phyloP scores from a whole-genome alignment of 2,113 vertebrate genomes.

The Grallaria varia region DNA sequence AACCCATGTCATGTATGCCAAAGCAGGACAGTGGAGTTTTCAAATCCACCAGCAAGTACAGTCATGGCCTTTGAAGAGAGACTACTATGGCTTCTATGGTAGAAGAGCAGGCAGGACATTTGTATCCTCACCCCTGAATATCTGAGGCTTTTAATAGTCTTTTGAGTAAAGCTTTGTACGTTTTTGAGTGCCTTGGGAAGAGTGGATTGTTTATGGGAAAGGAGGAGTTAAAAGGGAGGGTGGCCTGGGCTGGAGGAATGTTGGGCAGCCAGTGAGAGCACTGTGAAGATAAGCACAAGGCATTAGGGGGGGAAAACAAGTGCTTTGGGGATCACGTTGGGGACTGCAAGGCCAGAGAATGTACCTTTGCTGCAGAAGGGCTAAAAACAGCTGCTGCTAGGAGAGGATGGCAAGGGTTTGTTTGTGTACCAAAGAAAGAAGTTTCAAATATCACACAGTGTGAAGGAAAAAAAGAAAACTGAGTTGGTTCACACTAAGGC shows the following conservation, averaged over 20 bases:
- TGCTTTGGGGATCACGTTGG: not conserved
- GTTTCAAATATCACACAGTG: not conserved
- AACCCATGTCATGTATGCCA: not conserved
- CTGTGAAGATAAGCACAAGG: constrained; percentile 36
- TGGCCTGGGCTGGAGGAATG: not conserved
- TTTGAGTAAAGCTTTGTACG: not conserved
- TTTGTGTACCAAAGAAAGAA: not conserved
- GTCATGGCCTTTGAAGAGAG: not conserved
- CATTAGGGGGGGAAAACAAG: not conserved
- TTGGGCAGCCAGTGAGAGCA: not conserved
- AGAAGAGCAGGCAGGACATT: not conserved
- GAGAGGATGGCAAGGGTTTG: not conserved
- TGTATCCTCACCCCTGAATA: not conserved
- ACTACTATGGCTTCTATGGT: not conserved
- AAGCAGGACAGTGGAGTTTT: not conserved
- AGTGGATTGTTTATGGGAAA: not conserved
- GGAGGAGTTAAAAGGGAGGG: constrained; percentile 32
- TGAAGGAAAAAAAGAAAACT: not conserved
- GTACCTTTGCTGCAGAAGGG: not conserved
- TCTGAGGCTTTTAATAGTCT: not conserved
- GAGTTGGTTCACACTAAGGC: not conserved
- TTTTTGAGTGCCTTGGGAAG: not conserved
- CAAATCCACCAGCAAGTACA: not conserved
- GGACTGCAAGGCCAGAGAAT: not conserved
- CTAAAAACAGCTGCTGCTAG: not conserved